Evolutionary conservation across 2,888 invertebrate species (phyloP).

Genomic region (Amblyteles armatorius): DNA sequence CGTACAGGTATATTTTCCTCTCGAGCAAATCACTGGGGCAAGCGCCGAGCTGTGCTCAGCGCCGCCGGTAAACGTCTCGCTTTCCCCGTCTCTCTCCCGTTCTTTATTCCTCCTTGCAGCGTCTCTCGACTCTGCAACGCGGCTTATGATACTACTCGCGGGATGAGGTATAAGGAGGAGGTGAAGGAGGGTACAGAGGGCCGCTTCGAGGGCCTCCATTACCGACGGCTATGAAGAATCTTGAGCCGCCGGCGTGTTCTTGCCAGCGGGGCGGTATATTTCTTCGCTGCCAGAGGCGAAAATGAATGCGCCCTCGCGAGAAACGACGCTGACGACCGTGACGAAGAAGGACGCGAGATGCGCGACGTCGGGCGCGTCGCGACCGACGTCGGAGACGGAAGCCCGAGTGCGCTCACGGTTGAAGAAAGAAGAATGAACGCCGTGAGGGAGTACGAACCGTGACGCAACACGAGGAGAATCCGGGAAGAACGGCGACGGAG

Average conservation of each 20-base stretch:
- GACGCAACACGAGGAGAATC: constrained; percentile 55
- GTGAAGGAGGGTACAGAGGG: constrained; percentile 68
- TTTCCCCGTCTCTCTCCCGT: constrained; percentile 16
- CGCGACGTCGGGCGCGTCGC: constrained; percentile 28
- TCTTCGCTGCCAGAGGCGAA: constrained; percentile 74
- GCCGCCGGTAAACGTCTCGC: constrained; percentile 62
- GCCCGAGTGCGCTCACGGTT: constrained; percentile 14
- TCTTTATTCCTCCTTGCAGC: constrained; percentile 28
- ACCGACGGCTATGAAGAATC: constrained; percentile 78
- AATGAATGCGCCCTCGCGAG: constrained; percentile 73
- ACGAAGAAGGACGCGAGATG: constrained; percentile 37
- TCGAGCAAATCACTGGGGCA: constrained; percentile 77
- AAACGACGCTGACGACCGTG: constrained; percentile 37
- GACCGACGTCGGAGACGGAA: constrained; percentile 23
- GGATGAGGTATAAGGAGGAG: constrained; percentile 40
- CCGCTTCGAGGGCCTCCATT: constrained; percentile 81
- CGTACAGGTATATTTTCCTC: constrained; percentile 76
- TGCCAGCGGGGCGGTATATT: constrained; percentile 28
- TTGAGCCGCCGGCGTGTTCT: constrained; percentile 68
- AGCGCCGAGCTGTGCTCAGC: constrained; percentile 48
- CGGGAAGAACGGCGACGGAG: constrained; percentile 45
- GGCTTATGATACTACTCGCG: constrained; percentile 54
- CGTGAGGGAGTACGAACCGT: constrained; percentile 30
- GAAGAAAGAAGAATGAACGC: constrained; percentile 52
- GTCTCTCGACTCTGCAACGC: constrained; percentile 51